Percentiles rank a stretch among this genome's conserved stretches.
These are phyloP conservation scores for Epinotia nisella DNA, from an alignment of 2,888 invertebrate genomes.

Conservation along the genomic window DNA sequence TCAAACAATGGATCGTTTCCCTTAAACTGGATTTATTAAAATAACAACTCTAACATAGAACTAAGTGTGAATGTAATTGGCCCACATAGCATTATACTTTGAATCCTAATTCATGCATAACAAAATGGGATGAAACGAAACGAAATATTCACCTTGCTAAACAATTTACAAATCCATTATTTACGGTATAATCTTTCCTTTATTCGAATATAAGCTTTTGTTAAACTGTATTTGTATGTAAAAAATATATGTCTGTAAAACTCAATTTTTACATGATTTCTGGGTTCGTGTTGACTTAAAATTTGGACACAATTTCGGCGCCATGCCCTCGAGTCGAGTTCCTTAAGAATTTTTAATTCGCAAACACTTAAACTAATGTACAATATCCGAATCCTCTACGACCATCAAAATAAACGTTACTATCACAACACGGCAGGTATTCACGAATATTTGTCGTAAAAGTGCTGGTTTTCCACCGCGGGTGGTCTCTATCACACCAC, in stretches of 20 bases:
- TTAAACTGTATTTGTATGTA: too few relatives aligned
- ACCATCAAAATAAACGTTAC: constrained; percentile 24
- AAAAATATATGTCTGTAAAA: background rate
- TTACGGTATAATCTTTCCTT: too few relatives aligned
- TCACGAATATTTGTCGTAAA: constrained; percentile 31
- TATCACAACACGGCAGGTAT: constrained; percentile 38
- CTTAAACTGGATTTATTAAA: too few relatives aligned
- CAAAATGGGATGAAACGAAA: too few relatives aligned
- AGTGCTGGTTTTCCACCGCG: constrained; percentile 53
- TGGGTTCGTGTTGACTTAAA: background rate
- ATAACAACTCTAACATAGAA: too few relatives aligned
- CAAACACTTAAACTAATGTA: constrained; percentile 1
- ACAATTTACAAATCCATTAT: too few relatives aligned
- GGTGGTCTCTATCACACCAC: constrained; percentile 80
- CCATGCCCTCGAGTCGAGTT: background rate
- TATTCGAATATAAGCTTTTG: too few relatives aligned
- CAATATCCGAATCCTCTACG: constrained; percentile 4
- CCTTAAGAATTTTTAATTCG: constrained; percentile 1
- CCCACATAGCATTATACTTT: too few relatives aligned
- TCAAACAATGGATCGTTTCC: too few relatives aligned
- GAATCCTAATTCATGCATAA: too few relatives aligned
- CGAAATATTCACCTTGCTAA: too few relatives aligned
- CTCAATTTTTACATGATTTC: background rate
- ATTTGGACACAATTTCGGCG: constrained; percentile 10
- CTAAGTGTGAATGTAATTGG: too few relatives aligned